Percentiles rank a stretch among this genome's conserved stretches.
Conservation (phyloP, 2,888 invertebrate genomes). For the Stenichneumon culpator region DNA sequence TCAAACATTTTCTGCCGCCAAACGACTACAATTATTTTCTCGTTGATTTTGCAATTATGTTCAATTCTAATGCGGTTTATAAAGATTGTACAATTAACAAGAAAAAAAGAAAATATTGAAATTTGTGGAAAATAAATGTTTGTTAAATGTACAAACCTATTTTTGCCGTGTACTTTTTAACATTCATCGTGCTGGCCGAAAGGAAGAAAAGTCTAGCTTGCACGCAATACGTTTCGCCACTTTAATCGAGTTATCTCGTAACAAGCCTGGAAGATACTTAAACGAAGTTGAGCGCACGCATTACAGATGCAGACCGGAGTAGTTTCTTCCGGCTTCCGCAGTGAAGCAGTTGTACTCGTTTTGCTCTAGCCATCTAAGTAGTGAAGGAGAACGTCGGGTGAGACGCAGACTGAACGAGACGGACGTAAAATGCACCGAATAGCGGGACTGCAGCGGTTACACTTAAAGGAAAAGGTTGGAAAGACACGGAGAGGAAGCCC, state of each 20-base stretch:
- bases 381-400: constrained; percentile 26
- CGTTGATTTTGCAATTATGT: neutral
- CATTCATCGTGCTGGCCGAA: neutral
- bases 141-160: neutral
- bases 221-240: neutral
- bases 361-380: constrained; percentile 13
- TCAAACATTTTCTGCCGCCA: neutral
- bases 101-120: neutral
- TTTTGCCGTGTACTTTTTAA: neutral
- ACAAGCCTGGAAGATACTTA: constrained; percentile 18
- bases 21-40: neutral
- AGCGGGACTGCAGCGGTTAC: neutral
- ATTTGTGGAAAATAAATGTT: neutral
- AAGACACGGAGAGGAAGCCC: constrained; percentile 14
- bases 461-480: constrained; percentile 27
- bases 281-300: constrained; percentile 34
- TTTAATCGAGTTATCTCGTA: constrained; percentile 52
- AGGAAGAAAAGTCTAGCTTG: neutral
- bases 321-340: constrained; percentile 46
- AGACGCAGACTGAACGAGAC: constrained; percentile 30
- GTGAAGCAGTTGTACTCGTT: constrained; percentile 9
- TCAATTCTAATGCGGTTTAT: neutral
- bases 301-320: constrained; percentile 61
- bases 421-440: constrained; percentile 9
- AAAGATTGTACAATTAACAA: neutral